A percentile compares a stretch with the other conserved stretches of the same genome.
These are phyloP conservation scores for Rallus crepitans DNA, from an alignment of 2,797 vertebrate genomes.

Conservation along the genomic window DNA sequence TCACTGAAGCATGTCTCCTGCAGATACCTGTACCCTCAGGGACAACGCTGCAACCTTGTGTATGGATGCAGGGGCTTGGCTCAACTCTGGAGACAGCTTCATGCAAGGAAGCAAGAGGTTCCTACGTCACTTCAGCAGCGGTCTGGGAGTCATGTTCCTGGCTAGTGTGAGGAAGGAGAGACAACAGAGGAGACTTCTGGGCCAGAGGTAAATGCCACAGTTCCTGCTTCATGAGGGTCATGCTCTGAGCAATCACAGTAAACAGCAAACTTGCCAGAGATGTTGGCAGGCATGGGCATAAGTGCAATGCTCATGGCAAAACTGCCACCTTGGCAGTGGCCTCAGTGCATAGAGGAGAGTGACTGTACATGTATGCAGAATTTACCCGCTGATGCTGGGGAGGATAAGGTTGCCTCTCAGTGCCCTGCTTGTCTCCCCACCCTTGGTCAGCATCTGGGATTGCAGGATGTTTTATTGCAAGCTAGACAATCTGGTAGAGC, in stretches of 20 bases:
- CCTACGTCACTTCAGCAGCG: rapidly evolving
- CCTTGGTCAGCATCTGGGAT: not conserved
- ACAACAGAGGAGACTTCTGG: not conserved
- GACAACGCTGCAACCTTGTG: not conserved
- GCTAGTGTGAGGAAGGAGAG: not conserved
- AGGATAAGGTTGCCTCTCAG: not conserved
- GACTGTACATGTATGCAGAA: not conserved
- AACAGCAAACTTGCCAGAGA: not conserved
- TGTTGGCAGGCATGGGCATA: not conserved
- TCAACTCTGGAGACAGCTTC: not conserved
- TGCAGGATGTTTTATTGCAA: not conserved
- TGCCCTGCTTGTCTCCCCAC: not conserved
- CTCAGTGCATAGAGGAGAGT: rapidly evolving
- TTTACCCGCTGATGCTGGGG: rapidly evolving
- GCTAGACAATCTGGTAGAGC: not conserved
- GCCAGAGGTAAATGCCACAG: not conserved
- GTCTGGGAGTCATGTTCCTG: not conserved
- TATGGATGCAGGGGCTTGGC: not conserved
- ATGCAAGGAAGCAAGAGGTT: not conserved
- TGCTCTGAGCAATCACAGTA: not conserved
- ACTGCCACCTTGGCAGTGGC: not conserved
- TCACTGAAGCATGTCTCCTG: not conserved
- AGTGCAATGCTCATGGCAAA: rapidly evolving
- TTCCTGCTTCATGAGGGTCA: not conserved
- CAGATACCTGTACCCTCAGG: not conserved